Conservation (phyloP, 2,888 invertebrate species). For the Busseola fusca region DNA sequence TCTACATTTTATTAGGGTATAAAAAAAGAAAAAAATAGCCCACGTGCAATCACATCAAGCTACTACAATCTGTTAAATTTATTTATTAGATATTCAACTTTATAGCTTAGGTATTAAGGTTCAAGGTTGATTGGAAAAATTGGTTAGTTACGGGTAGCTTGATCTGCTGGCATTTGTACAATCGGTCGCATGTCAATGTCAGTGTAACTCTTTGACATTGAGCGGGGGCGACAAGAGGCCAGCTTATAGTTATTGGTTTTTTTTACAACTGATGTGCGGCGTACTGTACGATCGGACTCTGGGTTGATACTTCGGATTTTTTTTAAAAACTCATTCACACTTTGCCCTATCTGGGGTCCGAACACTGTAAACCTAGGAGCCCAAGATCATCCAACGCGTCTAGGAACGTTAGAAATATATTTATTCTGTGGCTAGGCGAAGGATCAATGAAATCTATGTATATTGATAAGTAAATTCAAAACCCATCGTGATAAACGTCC, state of each 20-base stretch:
- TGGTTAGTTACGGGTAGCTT: no score
- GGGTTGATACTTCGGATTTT: neutral
- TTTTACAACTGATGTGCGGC: neutral
- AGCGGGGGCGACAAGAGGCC: neutral
- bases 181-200: neutral
- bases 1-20: neutral
- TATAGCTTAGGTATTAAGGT: no score
- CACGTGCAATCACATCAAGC: no score
- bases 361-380: neutral
- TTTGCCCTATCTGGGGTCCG: neutral
- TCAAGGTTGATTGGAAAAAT: no score
- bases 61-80: no score
- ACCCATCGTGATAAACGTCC: no score
- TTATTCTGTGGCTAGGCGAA: no score
- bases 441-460: neutral
- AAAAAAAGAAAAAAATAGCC: neutral
- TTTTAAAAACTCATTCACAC: neutral
- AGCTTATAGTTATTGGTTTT: neutral
- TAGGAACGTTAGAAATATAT: no score
- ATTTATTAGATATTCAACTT: no score
- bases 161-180: neutral
- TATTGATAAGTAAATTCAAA: no score
- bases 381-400: neutral
- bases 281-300: neutral
- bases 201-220: neutral